Evolutionary conservation across 2,797 vertebrate species (phyloP).

Genomic region (Peromyscus attwateri): DNA sequence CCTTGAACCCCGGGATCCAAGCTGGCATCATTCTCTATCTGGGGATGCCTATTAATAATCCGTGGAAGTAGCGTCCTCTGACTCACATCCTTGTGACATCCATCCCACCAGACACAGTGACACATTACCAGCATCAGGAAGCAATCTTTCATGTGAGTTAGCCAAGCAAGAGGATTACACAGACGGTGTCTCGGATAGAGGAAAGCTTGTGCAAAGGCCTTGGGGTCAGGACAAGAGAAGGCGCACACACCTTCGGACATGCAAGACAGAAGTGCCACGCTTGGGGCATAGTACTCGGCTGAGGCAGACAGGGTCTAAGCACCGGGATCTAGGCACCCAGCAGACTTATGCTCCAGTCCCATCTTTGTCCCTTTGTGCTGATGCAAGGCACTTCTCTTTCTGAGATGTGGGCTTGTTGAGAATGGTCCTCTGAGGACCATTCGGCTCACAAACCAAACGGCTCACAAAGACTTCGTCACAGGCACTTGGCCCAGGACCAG

Average conservation of each 20-base stretch:
- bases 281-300: background rate
- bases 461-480: background rate
- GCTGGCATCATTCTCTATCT: background rate
- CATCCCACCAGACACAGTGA: background rate
- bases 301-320: too few species aligned
- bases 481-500: background rate
- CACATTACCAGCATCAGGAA: background rate
- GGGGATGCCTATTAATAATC: background rate
- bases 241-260: background rate
- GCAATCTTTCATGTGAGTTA: background rate
- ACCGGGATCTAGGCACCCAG: background rate
- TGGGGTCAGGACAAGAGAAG: background rate
- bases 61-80: slow-evolving; percentile 32
- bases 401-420: background rate
- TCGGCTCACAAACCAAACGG: background rate
- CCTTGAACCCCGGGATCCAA: background rate
- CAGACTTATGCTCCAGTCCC: too few species aligned
- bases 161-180: background rate
- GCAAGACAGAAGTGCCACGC: fast-evolving
- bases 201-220: background rate
- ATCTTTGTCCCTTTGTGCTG: background rate
- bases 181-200: background rate
- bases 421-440: background rate
- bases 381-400: background rate
- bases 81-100: slow-evolving; percentile 62